Base-by-base conservation (phyloP, 2,797 vertebrate species). In the Coendou prehensilis region DNA sequence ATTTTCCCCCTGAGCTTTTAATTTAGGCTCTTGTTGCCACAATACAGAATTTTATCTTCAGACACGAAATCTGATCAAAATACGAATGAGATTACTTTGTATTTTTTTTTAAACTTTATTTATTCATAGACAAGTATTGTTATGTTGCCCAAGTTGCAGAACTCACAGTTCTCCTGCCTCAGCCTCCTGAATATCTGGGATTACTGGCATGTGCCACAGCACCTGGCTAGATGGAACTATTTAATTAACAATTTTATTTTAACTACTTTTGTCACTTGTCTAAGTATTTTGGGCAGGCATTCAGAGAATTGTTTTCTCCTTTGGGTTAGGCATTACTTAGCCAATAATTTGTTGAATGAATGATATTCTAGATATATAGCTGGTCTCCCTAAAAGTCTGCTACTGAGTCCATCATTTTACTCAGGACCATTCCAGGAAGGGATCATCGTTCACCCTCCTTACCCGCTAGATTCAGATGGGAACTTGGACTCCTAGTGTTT, bases 171-270 rank as follows among this genome's bases (percentile, higher is more conserved):
- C 73, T 76, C 28, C 75, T 78, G 15, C 28, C 47, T 78, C 50
- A 30, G 50, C 76, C 50, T 79, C 50, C 15, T 33, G 76, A 79
- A 79, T 79, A 54, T 79, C 50, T 54, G 50, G 30, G 3, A 33
- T 20, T 54, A 5, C 76, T 54, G 76, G 76, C 50, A 54, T 79
- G 76, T 54, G 30, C 50, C 30, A 33, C 30, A 33, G 30, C 9
- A 54, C 30, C 76, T 18, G 76, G 4, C 8, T 1, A 69, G 23
- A 64, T 41, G n/a, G 1, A 5, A 41, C 14, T 37, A 63, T 47
- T 87, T 92, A 75, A 71, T 37, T 28, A 47, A 75, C n/a, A 84
- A 56, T 90, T 95, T 81, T 67, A 45, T 87, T 80, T 56, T n/a
- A 84, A 64, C 13, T 22, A 1, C 17, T 79, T 95, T 71, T 33